Evolutionary conservation across 1,140 invertebrate species (phyloP), one percentile per base, ranked within the genome.

Genomic region (Lasioglossum baleicum): DNA sequence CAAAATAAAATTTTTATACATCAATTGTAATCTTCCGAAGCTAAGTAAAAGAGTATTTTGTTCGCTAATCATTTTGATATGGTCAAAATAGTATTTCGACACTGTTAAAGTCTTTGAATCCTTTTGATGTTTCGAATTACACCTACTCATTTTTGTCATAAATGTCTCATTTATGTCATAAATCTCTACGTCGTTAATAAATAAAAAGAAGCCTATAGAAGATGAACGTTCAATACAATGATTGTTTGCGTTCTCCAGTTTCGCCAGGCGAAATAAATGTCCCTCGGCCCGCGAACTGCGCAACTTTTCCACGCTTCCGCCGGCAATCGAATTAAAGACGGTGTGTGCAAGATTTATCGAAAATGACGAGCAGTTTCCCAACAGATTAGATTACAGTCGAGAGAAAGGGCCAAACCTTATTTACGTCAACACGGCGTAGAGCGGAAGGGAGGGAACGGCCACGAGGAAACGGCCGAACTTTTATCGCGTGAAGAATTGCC

Each of bases 371-470:
- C 74, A 51, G 48, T 42, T 75, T 42, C 35, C 42, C 17, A 40
- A 61, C 65, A 61, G 48, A 76, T 76, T 76, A 68, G 53, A 76
- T 76, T 68, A 76, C 42, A 44, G 1, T 6, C 53, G 56, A 22
- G 69, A 11, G n/a, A 1, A 61, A 61, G 35, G 51, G 7, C 35
- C 20, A 58, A 53, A 26, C 6, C 31, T 13, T 66, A 42, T 75
- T 58, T 67, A 75, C 40, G 73, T 58, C 35, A 58, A 44, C 73
- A 63, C 56, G 44, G 13, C 2, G 11, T 26, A 48, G 42, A 64
- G 73, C 44, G 17, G 17, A 35, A 0, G 7, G 51, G 13, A 6
- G 7, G 53, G 53, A 8, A 56, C 31, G 6, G 40, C 11, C 65
- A 20, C 42, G 10, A 2, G 48, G 10, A 58, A 58, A 42, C 31